phyloP scores from a whole-genome alignment of 2,113 vertebrate genomes.

The Stigmatopora nigra region DNA sequence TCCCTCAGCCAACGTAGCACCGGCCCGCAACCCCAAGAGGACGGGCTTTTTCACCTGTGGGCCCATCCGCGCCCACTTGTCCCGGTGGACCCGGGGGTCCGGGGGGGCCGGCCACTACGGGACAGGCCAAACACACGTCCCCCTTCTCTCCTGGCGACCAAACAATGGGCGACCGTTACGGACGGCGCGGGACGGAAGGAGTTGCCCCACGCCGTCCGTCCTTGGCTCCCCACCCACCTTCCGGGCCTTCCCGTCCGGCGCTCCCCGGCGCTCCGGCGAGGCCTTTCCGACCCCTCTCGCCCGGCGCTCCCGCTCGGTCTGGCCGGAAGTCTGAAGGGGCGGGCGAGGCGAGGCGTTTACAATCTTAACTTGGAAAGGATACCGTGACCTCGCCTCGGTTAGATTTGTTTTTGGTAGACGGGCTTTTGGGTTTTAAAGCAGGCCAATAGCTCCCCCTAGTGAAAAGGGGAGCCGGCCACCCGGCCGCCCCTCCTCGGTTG shows the following conservation, averaged over 20 bases:
- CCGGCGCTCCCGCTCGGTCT: constrained; percentile 35
- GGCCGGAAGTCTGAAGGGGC: constrained; percentile 21
- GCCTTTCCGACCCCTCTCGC: constrained; percentile 42
- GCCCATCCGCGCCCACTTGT: constrained; percentile 39
- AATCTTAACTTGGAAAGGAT: not conserved
- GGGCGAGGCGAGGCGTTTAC: not conserved
- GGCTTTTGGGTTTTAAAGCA: too few relatives aligned
- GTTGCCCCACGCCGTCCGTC: too few relatives aligned
- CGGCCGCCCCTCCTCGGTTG: too few relatives aligned
- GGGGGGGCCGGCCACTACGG: accelerated
- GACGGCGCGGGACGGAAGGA: not conserved
- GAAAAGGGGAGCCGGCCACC: too few relatives aligned
- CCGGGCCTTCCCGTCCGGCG: constrained; percentile 28
- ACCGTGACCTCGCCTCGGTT: too few relatives aligned
- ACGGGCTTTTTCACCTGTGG: constrained; percentile 40
- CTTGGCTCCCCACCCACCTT: constrained; percentile 41
- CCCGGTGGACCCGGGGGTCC: constrained; percentile 52
- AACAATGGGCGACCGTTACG: not conserved
- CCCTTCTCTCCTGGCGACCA: constrained; percentile 62
- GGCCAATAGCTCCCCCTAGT: too few relatives aligned
- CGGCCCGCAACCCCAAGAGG: too few relatives aligned
- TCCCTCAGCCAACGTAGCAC: not conserved
- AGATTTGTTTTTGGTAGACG: too few relatives aligned
- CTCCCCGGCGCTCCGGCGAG: constrained; percentile 28
- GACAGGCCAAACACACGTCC: constrained; percentile 41